Base-by-base conservation (phyloP, 2,113 vertebrate species). In the Tursiops truncatus region DNA sequence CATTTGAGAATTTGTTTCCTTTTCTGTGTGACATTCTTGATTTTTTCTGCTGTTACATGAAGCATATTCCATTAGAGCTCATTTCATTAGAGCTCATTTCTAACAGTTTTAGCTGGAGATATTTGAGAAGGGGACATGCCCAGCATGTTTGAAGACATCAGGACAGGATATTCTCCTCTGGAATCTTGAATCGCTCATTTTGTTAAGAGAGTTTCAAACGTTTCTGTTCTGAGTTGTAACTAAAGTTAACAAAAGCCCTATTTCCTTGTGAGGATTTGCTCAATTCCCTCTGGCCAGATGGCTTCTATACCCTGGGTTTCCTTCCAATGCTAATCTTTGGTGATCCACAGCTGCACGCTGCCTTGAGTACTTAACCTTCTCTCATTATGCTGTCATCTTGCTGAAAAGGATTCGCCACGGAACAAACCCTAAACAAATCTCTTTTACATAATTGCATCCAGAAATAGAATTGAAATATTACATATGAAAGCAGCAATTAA, bases 201-300 rank as follows among this genome's bases (percentile, higher is more conserved):
- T 36, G 56, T 76, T 63, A 94, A 84, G 21, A 80, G 31, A 76
- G 33, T 53, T 92, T 76, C 71, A 81, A 92, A 88, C 21, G 73
- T 90, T 88, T 94, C 53, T 90, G 41, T 50, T 82, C 65, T 82
- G 81, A 33, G 14, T 68, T 77, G 41, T 67, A 47, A 88, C 60
- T 81, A 38, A 77, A 73, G 76, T 80, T 95, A 84, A 94, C 68
- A 68, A 89, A 95, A 94, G 44, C 89, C 95, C 21, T 41, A 28
- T 81, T 67, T 96, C 70, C 83, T 81, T 65, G 23, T 33, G 65
- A 94, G 38, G 21, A 80, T 91, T 94, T 94, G 41, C 76, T 81
- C 81, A 76, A 70, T 91, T 47, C 31, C 3, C 50, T 93, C 93
- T 94, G 76, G 44, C 88, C 81, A 97, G 84, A 93, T 94, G 94